phyloP scores from a whole-genome alignment of 2,888 invertebrate species.

The Conops quadrifasciatus region DNA sequence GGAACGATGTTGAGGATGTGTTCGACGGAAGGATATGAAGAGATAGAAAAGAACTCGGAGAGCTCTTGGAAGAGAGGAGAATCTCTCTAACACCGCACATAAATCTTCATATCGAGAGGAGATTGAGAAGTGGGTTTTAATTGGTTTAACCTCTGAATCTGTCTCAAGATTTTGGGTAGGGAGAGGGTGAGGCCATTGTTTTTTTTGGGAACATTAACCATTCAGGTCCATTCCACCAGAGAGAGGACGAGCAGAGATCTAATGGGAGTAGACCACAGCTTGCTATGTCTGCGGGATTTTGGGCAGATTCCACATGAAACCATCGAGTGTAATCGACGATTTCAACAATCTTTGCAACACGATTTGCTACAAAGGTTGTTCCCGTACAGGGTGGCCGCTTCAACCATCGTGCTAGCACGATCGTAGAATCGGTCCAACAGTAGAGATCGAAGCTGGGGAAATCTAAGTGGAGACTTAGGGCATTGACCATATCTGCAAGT shows the following conservation, averaged over 20 bases:
- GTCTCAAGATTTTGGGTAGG: not conserved
- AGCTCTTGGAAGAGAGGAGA: no score
- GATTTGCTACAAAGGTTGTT: constrained; percentile 38
- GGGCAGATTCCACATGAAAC: constrained; percentile 29
- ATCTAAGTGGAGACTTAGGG: not conserved
- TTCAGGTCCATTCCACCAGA: no score
- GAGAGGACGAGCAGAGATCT: no score
- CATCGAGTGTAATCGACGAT: constrained; percentile 25
- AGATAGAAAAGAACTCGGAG: no score
- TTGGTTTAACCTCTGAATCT: constrained; percentile 26
- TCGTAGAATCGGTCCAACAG: constrained; percentile 34
- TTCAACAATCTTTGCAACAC: constrained; percentile 34
- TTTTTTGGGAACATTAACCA: no score
- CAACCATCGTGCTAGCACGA: constrained; percentile 34
- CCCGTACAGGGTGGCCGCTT: constrained; percentile 31
- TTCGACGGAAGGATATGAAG: no score
- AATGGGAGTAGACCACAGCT: no score
- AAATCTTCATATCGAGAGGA: constrained; percentile 14
- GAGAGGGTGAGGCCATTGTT: no score
- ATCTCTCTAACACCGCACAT: no score
- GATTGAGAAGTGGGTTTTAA: constrained; percentile 10
- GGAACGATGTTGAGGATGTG: no score
- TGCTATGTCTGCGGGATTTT: constrained; percentile 39
- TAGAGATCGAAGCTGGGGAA: not conserved
- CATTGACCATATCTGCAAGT: constrained; percentile 27